Evolutionary conservation across 1,140 invertebrate species (phyloP).

Genomic region (Orussus abietinus): DNA sequence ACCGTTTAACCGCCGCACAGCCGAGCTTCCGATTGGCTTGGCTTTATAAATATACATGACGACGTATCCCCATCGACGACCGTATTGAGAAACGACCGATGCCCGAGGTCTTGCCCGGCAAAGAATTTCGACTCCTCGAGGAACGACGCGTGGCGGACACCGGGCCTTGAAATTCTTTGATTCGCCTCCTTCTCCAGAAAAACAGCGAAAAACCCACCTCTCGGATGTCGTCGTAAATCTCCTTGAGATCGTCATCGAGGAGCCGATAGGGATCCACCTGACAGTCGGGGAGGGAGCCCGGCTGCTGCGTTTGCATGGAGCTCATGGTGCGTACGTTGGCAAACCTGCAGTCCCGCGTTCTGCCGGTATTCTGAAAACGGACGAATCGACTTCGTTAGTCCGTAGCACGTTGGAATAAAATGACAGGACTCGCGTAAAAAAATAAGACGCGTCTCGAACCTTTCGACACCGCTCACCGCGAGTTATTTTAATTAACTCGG

Average conservation of each 20-base stretch:
- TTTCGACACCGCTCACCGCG: too few species aligned
- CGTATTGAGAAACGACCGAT: not conserved
- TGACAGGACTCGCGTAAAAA: too few species aligned
- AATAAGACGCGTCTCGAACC: too few species aligned
- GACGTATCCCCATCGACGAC: too few species aligned
- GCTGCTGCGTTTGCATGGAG: conserved; percentile 65
- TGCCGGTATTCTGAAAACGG: conserved; percentile 32
- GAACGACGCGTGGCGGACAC: too few species aligned
- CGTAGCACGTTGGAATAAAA: too few species aligned
- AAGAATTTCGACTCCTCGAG: not conserved
- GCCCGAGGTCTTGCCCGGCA: not conserved
- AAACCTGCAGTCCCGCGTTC: conserved; percentile 33
- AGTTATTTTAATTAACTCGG: too few species aligned
- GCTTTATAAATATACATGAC: conserved; percentile 4
- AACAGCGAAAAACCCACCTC: conserved; percentile 63
- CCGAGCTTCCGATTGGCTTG: not conserved
- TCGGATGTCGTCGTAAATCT: conserved; percentile 77
- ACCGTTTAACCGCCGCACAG: too few species aligned
- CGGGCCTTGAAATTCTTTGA: too few species aligned
- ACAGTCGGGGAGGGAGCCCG: conserved; percentile 71
- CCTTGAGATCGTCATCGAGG: conserved; percentile 78
- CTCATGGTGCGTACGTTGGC: conserved; percentile 53
- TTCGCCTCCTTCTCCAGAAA: too few species aligned
- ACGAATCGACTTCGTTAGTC: too few species aligned
- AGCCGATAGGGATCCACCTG: conserved; percentile 81